Base-by-base conservation (phyloP, 2,113 vertebrate genomes). In the Ia io region DNA sequence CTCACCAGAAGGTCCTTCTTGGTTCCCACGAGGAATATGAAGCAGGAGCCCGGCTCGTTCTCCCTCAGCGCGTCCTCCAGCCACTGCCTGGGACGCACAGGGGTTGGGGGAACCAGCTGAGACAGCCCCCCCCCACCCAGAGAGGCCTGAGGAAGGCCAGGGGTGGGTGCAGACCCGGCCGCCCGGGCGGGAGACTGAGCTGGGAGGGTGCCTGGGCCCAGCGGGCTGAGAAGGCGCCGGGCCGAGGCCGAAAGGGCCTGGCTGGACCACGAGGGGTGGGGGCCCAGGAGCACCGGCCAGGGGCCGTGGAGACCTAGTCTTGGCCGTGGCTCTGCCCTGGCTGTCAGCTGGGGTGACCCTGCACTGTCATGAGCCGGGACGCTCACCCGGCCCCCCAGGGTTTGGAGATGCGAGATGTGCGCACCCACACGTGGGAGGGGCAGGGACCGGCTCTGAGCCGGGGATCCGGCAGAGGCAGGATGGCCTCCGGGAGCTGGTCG, bases 1-100 rank as follows among this genome's bases (percentile, higher is more conserved):
- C 98, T 99, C 95, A 99, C 99, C 98, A 99, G 92, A 65, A 99
- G 97, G 97, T 99, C 99, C 95, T 98, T 99, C 97, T 99, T 99
- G 93, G 99, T 99, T 53, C 99, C 99, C 83, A 99, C 99, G 12
- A 99, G 98, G 97, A 99, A 99, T 73, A 99, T 86, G 6, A 98
- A 98, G 94, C 98, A 99, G 88, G 98, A 98, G 35, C 97, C 96
- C 1, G 98, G 98, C 37, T 99, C 98, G 3, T 99, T 99, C 95
- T 99, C 99, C 49, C 86, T 98, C 97, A 99, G 61, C 2, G 99
- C 99, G 40, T 99, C 99, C 78, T 98, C 97, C 80, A 99, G 95
- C 99, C 99, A 99, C 95, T 99, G 99, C 71, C 99, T 99, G 94
- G 87, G 92, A 96, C 1, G 91, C 1, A 95, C 42, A 95, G 90